These are phyloP conservation scores for Fundulus diaphanus DNA, from an alignment of 2,797 vertebrate species.

Conservation along the genomic window DNA sequence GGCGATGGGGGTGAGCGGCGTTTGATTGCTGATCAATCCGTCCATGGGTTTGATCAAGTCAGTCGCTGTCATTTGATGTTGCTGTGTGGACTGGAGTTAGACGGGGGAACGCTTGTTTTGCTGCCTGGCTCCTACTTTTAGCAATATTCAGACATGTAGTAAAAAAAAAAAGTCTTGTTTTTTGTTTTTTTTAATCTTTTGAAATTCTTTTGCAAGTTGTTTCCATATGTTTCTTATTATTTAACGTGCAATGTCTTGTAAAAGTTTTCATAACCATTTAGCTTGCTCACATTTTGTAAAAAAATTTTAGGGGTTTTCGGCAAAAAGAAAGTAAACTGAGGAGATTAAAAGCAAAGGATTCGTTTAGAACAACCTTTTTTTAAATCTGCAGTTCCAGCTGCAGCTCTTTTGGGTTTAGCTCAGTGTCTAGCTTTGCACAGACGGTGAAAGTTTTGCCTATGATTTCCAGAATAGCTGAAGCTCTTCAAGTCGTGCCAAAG, in stretches of 20 bases:
- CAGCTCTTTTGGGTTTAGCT: not conserved
- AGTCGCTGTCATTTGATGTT: not conserved
- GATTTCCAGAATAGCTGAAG: not conserved
- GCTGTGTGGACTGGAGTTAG: conserved; percentile 5
- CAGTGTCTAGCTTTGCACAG: not conserved
- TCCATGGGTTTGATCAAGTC: conserved; percentile 21
- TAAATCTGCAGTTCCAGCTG: not conserved
- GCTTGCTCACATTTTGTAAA: not conserved
- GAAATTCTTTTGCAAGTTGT: not conserved
- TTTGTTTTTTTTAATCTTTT: not conserved
- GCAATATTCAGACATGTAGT: not conserved
- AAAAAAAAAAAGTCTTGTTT: too few species aligned
- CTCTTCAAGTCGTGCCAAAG: not conserved
- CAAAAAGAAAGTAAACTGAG: not conserved
- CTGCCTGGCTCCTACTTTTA: not conserved
- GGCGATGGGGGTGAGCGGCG: not conserved
- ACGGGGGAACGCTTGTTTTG: conserved; percentile 2
- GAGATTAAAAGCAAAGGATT: not conserved
- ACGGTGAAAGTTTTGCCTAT: not conserved
- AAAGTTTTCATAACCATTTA: not conserved
- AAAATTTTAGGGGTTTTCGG: not conserved
- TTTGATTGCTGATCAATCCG: conserved; percentile 57
- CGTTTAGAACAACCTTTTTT: not conserved
- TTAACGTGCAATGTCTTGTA: not conserved
- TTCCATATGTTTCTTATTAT: not conserved